A percentile compares a stretch with the other conserved stretches of the same genome.
These are phyloP conservation scores for Amniataba percoides DNA, from an alignment of 2,797 vertebrate species.

Conservation along the genomic window DNA sequence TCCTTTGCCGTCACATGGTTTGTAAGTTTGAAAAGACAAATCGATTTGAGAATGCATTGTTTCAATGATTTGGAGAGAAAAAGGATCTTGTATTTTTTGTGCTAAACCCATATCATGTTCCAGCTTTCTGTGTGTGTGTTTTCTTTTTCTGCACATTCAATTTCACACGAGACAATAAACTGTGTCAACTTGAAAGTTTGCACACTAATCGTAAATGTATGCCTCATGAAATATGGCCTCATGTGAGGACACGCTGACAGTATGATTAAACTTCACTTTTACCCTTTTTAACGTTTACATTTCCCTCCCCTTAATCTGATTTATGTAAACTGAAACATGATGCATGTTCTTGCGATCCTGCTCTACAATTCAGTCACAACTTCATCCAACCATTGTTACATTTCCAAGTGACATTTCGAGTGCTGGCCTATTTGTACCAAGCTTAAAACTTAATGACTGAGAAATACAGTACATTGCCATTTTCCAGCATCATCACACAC, in stretches of 20 bases:
- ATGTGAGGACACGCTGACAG: constrained; percentile 16
- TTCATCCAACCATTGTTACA: constrained; percentile 11
- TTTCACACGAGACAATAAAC: constrained; percentile 39
- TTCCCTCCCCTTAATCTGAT: constrained; percentile 17
- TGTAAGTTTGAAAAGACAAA: constrained; percentile 50
- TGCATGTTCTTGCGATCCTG: neutral
- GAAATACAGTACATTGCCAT: neutral
- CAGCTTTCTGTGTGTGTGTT: constrained; percentile 4
- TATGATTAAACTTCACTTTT: constrained; percentile 36
- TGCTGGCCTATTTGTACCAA: neutral
- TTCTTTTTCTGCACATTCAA: constrained; percentile 20
- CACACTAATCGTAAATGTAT: constrained; percentile 4
- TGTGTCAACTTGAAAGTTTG: constrained; percentile 21
- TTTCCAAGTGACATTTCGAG: neutral
- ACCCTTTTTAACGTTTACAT: constrained; percentile 25
- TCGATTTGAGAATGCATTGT: constrained; percentile 34
- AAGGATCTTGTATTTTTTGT: neutral
- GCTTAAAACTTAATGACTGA: neutral
- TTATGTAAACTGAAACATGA: constrained; percentile 23
- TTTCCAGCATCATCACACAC: too few relatives aligned
- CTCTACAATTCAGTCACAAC: neutral
- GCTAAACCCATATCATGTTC: constrained; percentile 9
- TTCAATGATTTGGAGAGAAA: constrained; percentile 15
- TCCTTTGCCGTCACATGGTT: constrained; percentile 30
- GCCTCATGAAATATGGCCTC: constrained; percentile 31